Conservation (phyloP, 2,888 invertebrate species). For the Ariolimax columbianus region DNA sequence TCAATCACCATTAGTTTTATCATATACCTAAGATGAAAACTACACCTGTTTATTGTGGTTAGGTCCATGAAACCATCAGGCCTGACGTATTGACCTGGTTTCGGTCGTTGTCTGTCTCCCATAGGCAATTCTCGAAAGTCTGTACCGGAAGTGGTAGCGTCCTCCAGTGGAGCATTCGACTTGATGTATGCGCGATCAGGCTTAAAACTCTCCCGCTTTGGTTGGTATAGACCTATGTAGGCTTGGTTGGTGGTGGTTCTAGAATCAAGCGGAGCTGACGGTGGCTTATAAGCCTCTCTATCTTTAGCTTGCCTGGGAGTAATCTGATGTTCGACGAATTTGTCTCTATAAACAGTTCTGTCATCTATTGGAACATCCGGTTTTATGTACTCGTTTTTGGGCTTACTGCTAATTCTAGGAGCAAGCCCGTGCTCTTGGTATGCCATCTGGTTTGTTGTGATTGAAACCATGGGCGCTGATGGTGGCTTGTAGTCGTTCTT, state of each 20-base stretch:
- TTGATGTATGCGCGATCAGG: constrained; percentile 62
- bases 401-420: constrained; percentile 48
- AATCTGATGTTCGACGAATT: constrained; percentile 57
- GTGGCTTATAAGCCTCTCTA: constrained; percentile 36
- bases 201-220: constrained; percentile 68
- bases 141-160: constrained; percentile 57
- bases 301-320: constrained; percentile 51
- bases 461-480: constrained; percentile 31
- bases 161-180: constrained; percentile 56
- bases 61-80: constrained; percentile 71
- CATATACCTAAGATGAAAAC: background rate
- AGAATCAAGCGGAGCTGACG: constrained; percentile 42
- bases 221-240: constrained; percentile 62
- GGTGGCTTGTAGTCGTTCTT: constrained; percentile 44
- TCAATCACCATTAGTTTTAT: background rate
- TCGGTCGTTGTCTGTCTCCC: constrained; percentile 44
- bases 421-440: constrained; percentile 49
- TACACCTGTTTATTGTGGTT: constrained; percentile 63
- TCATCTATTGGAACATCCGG: constrained; percentile 59
- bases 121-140: constrained; percentile 60
- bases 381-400: constrained; percentile 54
- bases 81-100: constrained; percentile 57
- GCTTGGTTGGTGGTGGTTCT: constrained; percentile 64
- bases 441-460: constrained; percentile 71
- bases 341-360: constrained; percentile 59